phyloP scores from a whole-genome alignment of 2,888 invertebrate genomes.

The Polyommatus iphigenia region DNA sequence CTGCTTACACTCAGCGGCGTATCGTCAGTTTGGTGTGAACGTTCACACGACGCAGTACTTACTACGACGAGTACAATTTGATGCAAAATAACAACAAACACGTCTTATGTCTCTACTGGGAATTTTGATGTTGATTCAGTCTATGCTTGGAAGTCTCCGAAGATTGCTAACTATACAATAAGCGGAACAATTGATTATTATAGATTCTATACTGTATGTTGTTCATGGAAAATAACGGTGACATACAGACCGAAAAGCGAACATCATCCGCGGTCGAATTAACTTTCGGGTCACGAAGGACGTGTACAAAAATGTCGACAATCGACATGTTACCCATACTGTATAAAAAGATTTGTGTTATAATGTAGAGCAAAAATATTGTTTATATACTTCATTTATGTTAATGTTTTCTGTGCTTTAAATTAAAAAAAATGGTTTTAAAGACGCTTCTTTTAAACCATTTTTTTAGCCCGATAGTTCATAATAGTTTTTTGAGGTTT shows the following conservation, averaged over 20 bases:
- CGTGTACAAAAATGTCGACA: not conserved
- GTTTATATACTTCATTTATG: not conserved
- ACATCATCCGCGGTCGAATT: not conserved
- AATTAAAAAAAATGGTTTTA: too few species aligned
- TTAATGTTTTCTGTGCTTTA: too few species aligned
- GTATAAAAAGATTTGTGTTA: not conserved
- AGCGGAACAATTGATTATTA: not conserved
- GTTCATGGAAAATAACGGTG: not conserved
- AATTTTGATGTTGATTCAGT: not conserved
- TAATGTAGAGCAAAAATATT: not conserved
- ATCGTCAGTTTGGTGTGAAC: too few species aligned
- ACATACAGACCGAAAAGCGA: not conserved
- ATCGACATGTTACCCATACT: not conserved
- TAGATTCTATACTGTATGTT: not conserved
- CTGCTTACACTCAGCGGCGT: too few species aligned
- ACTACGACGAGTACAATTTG: not conserved
- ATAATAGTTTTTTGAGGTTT: too few species aligned
- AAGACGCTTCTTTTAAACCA: too few species aligned
- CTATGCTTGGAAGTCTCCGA: not conserved
- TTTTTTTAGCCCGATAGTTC: too few species aligned
- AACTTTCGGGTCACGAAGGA: constrained; percentile 5
- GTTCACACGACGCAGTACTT: too few species aligned
- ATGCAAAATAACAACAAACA: not conserved
- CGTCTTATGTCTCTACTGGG: not conserved
- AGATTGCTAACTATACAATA: not conserved